These are phyloP conservation scores for Bradypodion pumilum DNA, from an alignment of 2,797 vertebrate species.

Conservation along the genomic window DNA sequence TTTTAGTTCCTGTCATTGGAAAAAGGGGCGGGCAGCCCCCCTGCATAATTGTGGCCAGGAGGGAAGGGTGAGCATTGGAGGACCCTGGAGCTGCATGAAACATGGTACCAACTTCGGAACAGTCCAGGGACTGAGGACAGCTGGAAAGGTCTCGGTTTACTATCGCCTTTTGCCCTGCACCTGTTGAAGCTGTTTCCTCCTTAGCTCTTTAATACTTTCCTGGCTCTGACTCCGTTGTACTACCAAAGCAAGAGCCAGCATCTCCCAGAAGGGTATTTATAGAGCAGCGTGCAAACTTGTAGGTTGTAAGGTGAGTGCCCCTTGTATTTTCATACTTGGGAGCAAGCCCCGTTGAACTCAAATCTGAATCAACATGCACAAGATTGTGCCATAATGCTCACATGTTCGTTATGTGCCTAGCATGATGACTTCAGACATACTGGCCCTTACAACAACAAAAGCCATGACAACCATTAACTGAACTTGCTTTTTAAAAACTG, in stretches of 20 bases:
- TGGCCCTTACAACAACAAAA: neutral
- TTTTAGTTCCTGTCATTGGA: slow-evolving; percentile 42
- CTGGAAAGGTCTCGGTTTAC: slow-evolving; percentile 62
- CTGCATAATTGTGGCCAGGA: slow-evolving; percentile 29
- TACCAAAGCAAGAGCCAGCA: slow-evolving; percentile 33
- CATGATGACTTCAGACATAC: no score
- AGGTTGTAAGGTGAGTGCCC: neutral
- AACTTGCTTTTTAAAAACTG: no score
- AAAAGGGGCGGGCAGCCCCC: neutral
- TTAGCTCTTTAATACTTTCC: slow-evolving; percentile 42
- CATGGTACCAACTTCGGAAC: slow-evolving; percentile 38
- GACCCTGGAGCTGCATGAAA: slow-evolving; percentile 57
- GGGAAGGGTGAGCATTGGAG: slow-evolving; percentile 55
- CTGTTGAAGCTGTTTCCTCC: slow-evolving; percentile 51
- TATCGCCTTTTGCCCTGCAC: slow-evolving; percentile 46
- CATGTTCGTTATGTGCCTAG: neutral
- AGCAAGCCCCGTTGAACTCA: neutral
- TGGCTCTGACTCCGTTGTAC: slow-evolving; percentile 55
- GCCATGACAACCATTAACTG: neutral
- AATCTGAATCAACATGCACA: no score
- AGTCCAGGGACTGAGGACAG: slow-evolving; percentile 57
- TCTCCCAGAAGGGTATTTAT: slow-evolving; percentile 57
- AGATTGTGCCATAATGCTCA: neutral
- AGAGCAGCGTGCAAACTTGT: slow-evolving; percentile 51
- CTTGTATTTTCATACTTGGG: neutral